Percentiles rank a stretch among this genome's conserved stretches.
These are phyloP conservation scores for Hermetia illucens DNA, from an alignment of 1,140 invertebrate genomes.

Conservation along the genomic window DNA sequence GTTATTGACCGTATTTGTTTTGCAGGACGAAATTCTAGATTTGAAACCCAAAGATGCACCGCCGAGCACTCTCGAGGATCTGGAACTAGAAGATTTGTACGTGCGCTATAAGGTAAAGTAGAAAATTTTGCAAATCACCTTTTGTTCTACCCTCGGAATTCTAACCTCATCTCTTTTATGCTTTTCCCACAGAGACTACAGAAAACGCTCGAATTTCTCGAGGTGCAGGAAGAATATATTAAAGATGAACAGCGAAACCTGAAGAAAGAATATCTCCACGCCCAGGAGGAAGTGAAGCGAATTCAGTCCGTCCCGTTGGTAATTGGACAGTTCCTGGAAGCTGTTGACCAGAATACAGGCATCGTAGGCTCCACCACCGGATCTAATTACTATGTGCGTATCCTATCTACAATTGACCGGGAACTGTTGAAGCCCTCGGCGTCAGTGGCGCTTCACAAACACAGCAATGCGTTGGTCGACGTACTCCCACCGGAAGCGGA, in stretches of 20 bases:
- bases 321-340: conserved; percentile 96
- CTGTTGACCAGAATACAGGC: conserved; percentile 95
- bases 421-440: conserved; percentile 90
- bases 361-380: conserved; percentile 71
- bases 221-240: conserved; percentile 97
- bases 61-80: conserved; percentile 48
- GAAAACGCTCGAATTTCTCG: conserved; percentile 87
- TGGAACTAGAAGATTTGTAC: conserved; percentile 82
- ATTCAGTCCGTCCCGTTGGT: conserved; percentile 96
- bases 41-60: conserved; percentile 39
- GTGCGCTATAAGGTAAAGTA: conserved; percentile 81
- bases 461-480: conserved; percentile 95
- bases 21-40: conserved; percentile 45
- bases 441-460: conserved; percentile 93
- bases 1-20: conserved; percentile 12
- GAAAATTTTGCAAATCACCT: background rate
- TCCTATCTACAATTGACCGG: conserved; percentile 89
- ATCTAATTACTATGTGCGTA: conserved; percentile 96
- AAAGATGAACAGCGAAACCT: conserved; percentile 97
- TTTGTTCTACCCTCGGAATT: background rate
- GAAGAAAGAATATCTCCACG: conserved; percentile 95
- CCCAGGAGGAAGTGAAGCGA: conserved; percentile 94
- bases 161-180: background rate
- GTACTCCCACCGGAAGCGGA: conserved; percentile 97
- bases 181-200: conserved; percentile 67